Base-by-base conservation (phyloP, 2,888 invertebrate species). In the Drosophila picticornis region DNA sequence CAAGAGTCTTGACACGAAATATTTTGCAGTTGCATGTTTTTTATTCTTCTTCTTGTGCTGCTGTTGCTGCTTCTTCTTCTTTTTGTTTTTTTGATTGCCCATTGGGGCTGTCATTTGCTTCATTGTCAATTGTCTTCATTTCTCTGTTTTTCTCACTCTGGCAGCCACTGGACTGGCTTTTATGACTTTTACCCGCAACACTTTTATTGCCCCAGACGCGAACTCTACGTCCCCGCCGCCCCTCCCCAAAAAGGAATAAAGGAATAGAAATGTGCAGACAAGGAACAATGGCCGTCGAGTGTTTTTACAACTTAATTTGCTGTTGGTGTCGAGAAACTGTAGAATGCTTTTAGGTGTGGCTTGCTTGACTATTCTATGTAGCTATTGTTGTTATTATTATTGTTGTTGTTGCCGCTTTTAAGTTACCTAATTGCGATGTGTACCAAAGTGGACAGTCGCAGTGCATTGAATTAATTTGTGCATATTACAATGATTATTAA, bases 111-210 rank as follows among this genome's bases (percentile, higher is more conserved):
- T 83, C 77, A 87, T 88, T 88, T 90, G 86, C 78, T 83, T 85
- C 77, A 81, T 80, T 90, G 89, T 79, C 90, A 85, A 88, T 85
- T 90, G 90, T 83, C 73, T 84, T 67, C 79, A 74, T 84, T 81
- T 72, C 46, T 66, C 72, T 74, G 51, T 25, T 22, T 43, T 36
- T 22, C 53, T 61, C 25, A 25, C 52, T 73, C 67, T 67, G 65
- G 40, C 72, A 53, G 61, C 27, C n/a, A 16, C 51, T 61, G 70
- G 81, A 69, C 83, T 76, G 64, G 76, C 72, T 78, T 82, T 90
- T 90, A 88, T 87, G 86, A 90, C 88, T 83, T 83, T 76, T 74
- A 76, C 76, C 60, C 63, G 74, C 86, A 88, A 78, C 80, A 75
- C 68, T 84, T 87, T 89, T 89, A 89, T 84, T 76, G 72, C 80